Percentiles rank a stretch among this genome's conserved stretches.
These are phyloP conservation scores for Sebastes jordani DNA, from an alignment of 2,797 vertebrate genomes.

Conservation along the genomic window DNA sequence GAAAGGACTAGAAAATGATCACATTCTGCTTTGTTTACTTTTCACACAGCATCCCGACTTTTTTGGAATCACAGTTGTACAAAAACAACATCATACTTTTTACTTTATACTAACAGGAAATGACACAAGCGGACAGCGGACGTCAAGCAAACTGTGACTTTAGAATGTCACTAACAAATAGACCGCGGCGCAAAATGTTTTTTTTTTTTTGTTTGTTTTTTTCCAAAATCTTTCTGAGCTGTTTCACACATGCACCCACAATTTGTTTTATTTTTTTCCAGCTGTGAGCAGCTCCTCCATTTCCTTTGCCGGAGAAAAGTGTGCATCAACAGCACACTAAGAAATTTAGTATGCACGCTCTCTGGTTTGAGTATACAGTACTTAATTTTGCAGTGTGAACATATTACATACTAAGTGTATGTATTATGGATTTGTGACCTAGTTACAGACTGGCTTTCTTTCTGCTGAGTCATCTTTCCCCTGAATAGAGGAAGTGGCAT, in stretches of 20 bases:
- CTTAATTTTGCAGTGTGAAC: not conserved
- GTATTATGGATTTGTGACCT: not conserved
- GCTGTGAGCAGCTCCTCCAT: not conserved
- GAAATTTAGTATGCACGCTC: not conserved
- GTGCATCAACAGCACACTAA: not conserved
- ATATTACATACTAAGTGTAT: not conserved
- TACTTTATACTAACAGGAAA: not conserved
- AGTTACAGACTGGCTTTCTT: not conserved
- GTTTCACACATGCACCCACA: too few species aligned
- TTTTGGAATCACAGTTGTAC: not conserved
- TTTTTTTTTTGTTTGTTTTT: not conserved
- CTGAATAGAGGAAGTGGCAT: constrained; percentile 1
- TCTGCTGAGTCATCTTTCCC: constrained; percentile 7
- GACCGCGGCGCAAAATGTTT: not conserved
- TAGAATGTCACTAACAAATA: not conserved
- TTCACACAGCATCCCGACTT: not conserved
- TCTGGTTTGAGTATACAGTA: not conserved
- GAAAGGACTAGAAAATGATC: not conserved
- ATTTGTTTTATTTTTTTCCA: not conserved
- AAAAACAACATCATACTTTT: not conserved
- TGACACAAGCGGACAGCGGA: not conserved
- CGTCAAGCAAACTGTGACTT: not conserved
- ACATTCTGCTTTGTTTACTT: not conserved
- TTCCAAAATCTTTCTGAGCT: not conserved
- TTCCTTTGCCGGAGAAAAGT: not conserved